A percentile compares a stretch with the other conserved stretches of the same genome.
Evolutionary conservation across 1,140 invertebrate species (phyloP).

Genomic region (Aphelenchoides fujianensis): DNA sequence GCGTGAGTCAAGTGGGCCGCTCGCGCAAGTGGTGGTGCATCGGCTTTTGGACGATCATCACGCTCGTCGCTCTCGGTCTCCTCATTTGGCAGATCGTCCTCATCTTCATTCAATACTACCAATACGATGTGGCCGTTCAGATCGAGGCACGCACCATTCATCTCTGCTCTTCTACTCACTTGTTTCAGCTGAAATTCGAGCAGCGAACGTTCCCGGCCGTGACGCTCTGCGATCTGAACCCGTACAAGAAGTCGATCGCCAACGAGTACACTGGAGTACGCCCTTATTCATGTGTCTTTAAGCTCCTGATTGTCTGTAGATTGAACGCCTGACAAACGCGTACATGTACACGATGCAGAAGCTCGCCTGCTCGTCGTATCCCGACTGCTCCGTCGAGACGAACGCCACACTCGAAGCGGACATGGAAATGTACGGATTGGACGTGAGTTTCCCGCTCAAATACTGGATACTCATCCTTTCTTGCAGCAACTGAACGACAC

Average conservation of each 20-base stretch:
- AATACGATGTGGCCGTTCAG: slow-evolving; percentile 37
- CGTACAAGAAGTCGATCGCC: slow-evolving; percentile 22
- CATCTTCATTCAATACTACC: slow-evolving; percentile 42
- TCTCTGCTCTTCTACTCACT: neutral
- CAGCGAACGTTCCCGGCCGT: slow-evolving; percentile 41
- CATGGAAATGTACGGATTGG: slow-evolving; percentile 22
- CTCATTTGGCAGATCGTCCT: slow-evolving; percentile 41
- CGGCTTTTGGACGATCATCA: slow-evolving; percentile 41
- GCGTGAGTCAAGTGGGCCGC: slow-evolving; percentile 38
- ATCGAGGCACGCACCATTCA: slow-evolving; percentile 33
- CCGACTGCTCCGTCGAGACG: slow-evolving; percentile 16
- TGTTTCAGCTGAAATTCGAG: slow-evolving; percentile 44
- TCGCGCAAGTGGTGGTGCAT: slow-evolving; percentile 35
- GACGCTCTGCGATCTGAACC: slow-evolving; percentile 46
- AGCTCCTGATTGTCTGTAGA: slow-evolving; percentile 19
- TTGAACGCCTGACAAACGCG: slow-evolving; percentile 33
- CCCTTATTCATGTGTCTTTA: slow-evolving; percentile 20
- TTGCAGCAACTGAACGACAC: slow-evolving; percentile 32
- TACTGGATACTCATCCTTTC: neutral
- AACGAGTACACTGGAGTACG: slow-evolving; percentile 23
- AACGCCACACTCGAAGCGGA: slow-evolving; percentile 36
- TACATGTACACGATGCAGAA: slow-evolving; percentile 35
- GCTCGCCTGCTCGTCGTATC: slow-evolving; percentile 27
- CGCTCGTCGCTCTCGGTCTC: slow-evolving; percentile 34
- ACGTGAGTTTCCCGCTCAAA: slow-evolving; percentile 13